These are phyloP conservation scores for Periophthalmus magnuspinnatus DNA, from an alignment of 2,797 vertebrate genomes.

Conservation along the genomic window DNA sequence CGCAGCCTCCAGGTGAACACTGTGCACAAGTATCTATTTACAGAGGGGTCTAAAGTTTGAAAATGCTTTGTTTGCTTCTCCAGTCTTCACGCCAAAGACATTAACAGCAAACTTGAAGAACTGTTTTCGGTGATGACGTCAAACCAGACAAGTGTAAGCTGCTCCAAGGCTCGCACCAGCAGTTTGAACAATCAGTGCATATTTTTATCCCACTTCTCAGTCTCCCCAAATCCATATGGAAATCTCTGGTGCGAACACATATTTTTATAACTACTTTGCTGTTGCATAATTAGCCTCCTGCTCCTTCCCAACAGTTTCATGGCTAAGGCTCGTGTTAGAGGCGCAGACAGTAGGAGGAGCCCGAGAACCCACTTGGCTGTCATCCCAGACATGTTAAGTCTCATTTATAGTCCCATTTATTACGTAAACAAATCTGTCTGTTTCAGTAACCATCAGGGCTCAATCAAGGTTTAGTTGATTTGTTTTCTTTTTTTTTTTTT, in stretches of 20 bases:
- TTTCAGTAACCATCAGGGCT: background rate
- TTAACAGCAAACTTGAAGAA: background rate
- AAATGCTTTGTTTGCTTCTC: background rate
- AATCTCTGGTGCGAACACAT: background rate
- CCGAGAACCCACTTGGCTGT: slow-evolving; percentile 53
- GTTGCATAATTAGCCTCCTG: slow-evolving; percentile 6
- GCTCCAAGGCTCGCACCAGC: background rate
- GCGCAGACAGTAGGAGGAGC: slow-evolving; percentile 34
- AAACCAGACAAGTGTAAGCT: background rate
- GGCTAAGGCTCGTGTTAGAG: slow-evolving; percentile 5
- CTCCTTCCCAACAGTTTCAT: background rate
- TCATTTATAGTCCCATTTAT: background rate
- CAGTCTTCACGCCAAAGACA: background rate
- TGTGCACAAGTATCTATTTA: no score
- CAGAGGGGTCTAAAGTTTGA: no score
- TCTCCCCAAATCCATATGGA: background rate
- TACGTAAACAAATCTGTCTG: slow-evolving; percentile 8
- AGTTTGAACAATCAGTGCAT: slow-evolving; percentile 10
- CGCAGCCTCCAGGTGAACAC: no score
- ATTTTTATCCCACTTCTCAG: slow-evolving; percentile 2
- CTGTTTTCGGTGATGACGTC: background rate
- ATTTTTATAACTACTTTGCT: slow-evolving; percentile 1
- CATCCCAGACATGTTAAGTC: slow-evolving; percentile 50
- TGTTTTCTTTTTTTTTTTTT: no score
- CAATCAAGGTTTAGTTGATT: background rate